Evolutionary conservation across 2,113 vertebrate genomes (phyloP).

Genomic region (Protobothrops mucrosquamatus): DNA sequence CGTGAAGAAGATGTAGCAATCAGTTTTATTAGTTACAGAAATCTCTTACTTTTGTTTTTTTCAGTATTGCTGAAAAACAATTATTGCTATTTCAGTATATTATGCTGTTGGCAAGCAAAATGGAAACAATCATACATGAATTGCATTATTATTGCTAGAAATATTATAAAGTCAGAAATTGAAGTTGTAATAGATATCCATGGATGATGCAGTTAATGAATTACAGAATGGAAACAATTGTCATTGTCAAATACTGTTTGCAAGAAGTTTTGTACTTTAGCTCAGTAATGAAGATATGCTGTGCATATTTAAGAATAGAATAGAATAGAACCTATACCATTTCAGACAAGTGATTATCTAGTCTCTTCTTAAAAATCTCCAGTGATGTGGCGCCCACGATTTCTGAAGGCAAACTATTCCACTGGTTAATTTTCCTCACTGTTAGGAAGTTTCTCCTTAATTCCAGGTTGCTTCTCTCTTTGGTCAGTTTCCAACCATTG

Average conservation of each 20-base stretch:
- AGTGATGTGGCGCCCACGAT: no score
- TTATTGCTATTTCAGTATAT: neutral
- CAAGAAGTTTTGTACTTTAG: neutral
- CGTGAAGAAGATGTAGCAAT: neutral
- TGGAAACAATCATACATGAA: neutral
- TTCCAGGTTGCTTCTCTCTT: no score
- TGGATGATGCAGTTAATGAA: neutral
- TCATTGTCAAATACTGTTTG: neutral
- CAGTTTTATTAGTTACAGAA: neutral
- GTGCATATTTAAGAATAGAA: neutral
- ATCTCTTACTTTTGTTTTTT: neutral
- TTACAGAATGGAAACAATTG: neutral
- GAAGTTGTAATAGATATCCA: neutral
- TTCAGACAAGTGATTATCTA: no score
- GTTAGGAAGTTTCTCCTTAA: no score
- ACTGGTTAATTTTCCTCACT: no score
- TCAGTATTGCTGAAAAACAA: neutral
- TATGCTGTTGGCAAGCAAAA: neutral
- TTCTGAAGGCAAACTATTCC: no score
- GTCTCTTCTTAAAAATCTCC: no score
- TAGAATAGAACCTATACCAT: no score
- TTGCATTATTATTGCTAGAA: neutral
- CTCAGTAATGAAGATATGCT: neutral
- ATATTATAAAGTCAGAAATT: neutral
- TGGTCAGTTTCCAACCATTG: no score